Evolutionary conservation across 2,888 invertebrate species (phyloP).

Genomic region (Gisinianus flammeolus): DNA sequence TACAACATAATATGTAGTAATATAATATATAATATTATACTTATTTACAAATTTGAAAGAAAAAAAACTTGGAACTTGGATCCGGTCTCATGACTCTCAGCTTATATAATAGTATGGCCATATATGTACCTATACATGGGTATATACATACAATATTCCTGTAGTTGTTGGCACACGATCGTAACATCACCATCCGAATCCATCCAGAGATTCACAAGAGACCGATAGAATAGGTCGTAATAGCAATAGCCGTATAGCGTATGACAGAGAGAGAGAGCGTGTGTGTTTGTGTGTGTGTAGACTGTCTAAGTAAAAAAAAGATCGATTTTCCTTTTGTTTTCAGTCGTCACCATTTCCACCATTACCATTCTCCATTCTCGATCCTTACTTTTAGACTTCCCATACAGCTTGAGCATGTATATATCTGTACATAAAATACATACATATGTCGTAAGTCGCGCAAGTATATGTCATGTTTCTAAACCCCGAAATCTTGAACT

Average conservation of each 20-base stretch:
- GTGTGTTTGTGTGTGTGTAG: too few species aligned
- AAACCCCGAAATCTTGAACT: too few species aligned
- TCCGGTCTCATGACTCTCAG: background rate
- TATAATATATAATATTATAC: background rate
- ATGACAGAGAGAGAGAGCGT: too few species aligned
- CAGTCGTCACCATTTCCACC: background rate
- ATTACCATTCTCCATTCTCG: background rate
- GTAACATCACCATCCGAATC: too few species aligned
- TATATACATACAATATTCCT: background rate
- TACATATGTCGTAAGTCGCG: too few species aligned
- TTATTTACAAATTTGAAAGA: background rate
- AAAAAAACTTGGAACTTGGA: background rate
- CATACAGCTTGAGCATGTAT: background rate
- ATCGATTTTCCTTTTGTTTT: conserved; percentile 8
- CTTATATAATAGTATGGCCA: background rate
- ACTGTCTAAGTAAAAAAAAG: too few species aligned
- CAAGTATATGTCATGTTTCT: too few species aligned
- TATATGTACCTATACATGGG: background rate
- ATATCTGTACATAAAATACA: background rate
- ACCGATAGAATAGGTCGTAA: too few species aligned
- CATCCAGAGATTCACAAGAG: background rate
- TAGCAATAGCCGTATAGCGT: too few species aligned
- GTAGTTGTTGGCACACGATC: background rate
- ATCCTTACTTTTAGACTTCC: background rate
- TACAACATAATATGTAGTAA: background rate